These are phyloP conservation scores for Doryteuthis pealeii DNA, from an alignment of 1,140 invertebrate species.

Conservation along the genomic window DNA sequence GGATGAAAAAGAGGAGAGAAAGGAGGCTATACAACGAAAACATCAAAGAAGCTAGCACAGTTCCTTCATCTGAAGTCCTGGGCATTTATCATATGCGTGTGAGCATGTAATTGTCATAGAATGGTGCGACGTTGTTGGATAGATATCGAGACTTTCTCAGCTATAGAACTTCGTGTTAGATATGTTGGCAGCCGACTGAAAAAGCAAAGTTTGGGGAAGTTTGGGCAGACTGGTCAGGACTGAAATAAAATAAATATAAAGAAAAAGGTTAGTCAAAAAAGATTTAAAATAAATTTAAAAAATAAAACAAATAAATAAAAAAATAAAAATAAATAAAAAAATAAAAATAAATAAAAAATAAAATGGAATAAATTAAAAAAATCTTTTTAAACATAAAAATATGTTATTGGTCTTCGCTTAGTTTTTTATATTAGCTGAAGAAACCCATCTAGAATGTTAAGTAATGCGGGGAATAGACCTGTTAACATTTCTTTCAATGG, in stretches of 20 bases:
- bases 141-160: constrained; percentile 68
- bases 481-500: too few species aligned
- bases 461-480: too few species aligned
- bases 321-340: too few species aligned
- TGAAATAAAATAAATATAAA: constrained; percentile 41
- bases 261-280: constrained; percentile 19
- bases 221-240: constrained; percentile 67
- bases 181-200: constrained; percentile 71
- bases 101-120: constrained; percentile 75
- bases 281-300: too few species aligned
- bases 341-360: too few species aligned
- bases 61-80: constrained; percentile 64
- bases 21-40: not conserved
- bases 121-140: constrained; percentile 73
- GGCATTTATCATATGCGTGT: constrained; percentile 65
- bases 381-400: too few species aligned
- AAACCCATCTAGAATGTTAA: too few species aligned
- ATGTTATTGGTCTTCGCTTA: too few species aligned
- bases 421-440: too few species aligned
- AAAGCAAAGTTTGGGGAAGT: constrained; percentile 74
- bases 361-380: too few species aligned
- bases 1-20: too few species aligned
- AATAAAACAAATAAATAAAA: too few species aligned
- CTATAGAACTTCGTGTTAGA: constrained; percentile 66
- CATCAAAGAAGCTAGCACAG: constrained; percentile 2